Base-by-base conservation (phyloP, 2,888 invertebrate species). In the Leucania comma region DNA sequence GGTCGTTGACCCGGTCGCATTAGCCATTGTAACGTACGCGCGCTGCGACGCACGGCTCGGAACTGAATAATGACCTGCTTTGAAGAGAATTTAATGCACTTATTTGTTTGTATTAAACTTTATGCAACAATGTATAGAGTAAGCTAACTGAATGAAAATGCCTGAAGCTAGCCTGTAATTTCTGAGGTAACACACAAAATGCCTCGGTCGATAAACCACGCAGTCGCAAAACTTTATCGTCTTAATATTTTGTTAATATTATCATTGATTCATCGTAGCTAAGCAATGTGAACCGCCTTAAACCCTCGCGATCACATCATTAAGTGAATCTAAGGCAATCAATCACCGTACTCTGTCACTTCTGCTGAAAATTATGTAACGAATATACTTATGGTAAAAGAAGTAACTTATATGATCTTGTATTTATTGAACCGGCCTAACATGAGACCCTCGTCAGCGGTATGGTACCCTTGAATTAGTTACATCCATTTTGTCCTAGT, bases 381-480 rank as follows among this genome's bases (percentile, higher is more conserved):
- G 50, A 68, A 61, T 58, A 65, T 66, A 62, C 53, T 68, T 56
- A 38, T 53, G 65, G 57, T 60, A 70, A 65, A 79, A 62, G n/a
- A 70, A 57, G 65, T 71, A 68, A 59, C 54, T 51, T 71, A 57
- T 71, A 59, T 68, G 68, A 70, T 74, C 53, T 70, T 51, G 53
- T 71, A 59, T 79, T 79, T 79, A 71, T 66, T 75, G 50, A 56
- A 59, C 57, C 67, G 26, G 14, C 46, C 62, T 46, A 62, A 68
- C 22, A 65, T 60, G 68, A 51, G 56, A 79, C 80, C 78, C 78
- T 80, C 68, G 80, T 79, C 80, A 75, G 54, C 62, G 38, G 80
- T 79, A 80, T 75, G 75, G 67, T 65, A 50, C 26, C 58, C 29
- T 65, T 75, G 78, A 78, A 78, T 78, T 78, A 78, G 78, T 78